Base-by-base conservation (phyloP, 2,888 invertebrate species). In the Netelia inedita region DNA sequence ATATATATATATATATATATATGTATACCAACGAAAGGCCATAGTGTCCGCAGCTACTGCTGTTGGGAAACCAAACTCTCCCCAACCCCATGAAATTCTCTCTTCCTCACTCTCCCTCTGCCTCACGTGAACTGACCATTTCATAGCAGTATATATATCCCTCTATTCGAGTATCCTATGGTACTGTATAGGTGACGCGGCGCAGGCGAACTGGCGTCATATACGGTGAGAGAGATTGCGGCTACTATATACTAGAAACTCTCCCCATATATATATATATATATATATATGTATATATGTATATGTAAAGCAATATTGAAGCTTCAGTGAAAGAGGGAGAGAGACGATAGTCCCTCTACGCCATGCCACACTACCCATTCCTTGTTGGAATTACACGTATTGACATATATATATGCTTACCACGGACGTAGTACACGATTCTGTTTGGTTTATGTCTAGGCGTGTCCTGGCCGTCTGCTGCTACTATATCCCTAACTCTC, bases 401-500 rank as follows among this genome's bases (percentile, higher is more conserved):
- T 91, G 92, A 91, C 89, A 92, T 91, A 55, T 91, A 90, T 91
- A 88, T 89, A 89, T 88, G 89, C 88, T 87, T 87, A 86, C 88
- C 89, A 88, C 86, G 87, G 88, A 88, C 89, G 86, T 87, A 88
- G 88, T 90, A 90, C 89, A 90, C 91, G 90, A 91, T 91, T 91
- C 92, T 90, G 91, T 91, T 91, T 91, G 91, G 92, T 92, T 93
- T 93, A 93, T 92, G 91, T 91, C 92, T 92, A 92, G 92, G 92
- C 91, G 92, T 92, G 92, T 91, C 90, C 89, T 82, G 65, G 63
- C 79, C 85, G 86, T 85, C 78, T 83, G 76, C 76, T 76, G 59
- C 76, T 87, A 71, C 79, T 79, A 79, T 71, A 79, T 75, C 75
- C 74, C 71, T 59, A 78, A 72, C 63, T 79, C 71, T 43, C 50